phyloP scores from a whole-genome alignment of 2,113 vertebrate species.

The Sander vitreus region DNA sequence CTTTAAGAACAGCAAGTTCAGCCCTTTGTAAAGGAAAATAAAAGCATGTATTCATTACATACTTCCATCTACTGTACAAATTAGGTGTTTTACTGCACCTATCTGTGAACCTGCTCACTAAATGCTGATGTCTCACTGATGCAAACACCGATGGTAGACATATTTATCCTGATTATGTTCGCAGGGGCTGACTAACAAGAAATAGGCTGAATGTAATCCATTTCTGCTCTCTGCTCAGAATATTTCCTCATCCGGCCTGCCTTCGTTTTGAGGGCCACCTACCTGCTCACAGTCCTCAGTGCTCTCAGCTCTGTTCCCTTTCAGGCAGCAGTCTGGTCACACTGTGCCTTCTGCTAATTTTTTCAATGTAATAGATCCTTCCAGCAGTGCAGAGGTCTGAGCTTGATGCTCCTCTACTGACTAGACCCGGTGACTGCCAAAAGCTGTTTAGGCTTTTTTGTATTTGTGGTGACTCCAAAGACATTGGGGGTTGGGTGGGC shows the following conservation, averaged over 20 bases:
- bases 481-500: conserved; percentile 68
- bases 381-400: conserved; percentile 52
- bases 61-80: neutral
- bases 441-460: conserved; percentile 75
- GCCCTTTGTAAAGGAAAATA: conserved; percentile 9
- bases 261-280: conserved; percentile 65
- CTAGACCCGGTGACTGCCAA: conserved; percentile 69
- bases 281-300: conserved; percentile 79
- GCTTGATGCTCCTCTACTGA: conserved; percentile 71
- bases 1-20: conserved; percentile 2
- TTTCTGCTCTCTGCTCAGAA: conserved; percentile 16
- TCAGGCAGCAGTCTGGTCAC: conserved; percentile 72
- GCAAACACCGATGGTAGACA: neutral
- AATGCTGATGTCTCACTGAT: neutral
- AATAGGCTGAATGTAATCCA: neutral
- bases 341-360: conserved; percentile 73
- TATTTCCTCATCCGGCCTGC: conserved; percentile 43
- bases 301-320: conserved; percentile 66
- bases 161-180: conserved; percentile 4
- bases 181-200: conserved; percentile 5
- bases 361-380: conserved; percentile 83
- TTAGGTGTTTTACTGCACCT: conserved; percentile 1
- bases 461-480: conserved; percentile 70
- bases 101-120: conserved; percentile 26
- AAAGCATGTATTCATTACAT: conserved; percentile 2